Evolutionary conservation across 2,797 vertebrate genomes (phyloP).

Genomic region (Remorina albescens): DNA sequence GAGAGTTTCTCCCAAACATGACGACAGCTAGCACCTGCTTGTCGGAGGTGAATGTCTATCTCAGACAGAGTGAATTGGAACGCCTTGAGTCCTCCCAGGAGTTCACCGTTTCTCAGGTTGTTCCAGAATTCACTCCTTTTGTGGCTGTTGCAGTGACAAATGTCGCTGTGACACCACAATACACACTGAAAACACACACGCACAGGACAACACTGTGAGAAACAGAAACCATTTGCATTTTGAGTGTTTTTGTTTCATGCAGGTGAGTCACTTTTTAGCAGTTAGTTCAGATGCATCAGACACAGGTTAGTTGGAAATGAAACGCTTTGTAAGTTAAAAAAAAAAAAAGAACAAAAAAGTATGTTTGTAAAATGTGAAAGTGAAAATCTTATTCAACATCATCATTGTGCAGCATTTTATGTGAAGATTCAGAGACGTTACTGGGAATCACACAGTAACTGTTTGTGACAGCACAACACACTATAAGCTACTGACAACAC

Average conservation of each 20-base stretch:
- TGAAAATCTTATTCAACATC: background rate
- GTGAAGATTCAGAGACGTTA: background rate
- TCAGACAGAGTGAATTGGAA: slow-evolving; percentile 87
- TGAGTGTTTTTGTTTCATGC: too few relatives aligned
- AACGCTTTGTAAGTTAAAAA: background rate
- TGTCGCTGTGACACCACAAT: slow-evolving; percentile 74
- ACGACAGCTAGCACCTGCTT: slow-evolving; percentile 76
- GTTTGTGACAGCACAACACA: background rate
- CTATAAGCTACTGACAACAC: too few relatives aligned
- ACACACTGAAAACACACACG: slow-evolving; percentile 80
- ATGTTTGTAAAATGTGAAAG: too few relatives aligned
- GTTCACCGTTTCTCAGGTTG: slow-evolving; percentile 61
- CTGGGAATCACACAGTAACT: background rate
- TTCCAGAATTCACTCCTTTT: slow-evolving; percentile 90
- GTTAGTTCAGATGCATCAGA: background rate
- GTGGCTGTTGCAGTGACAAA: slow-evolving; percentile 92
- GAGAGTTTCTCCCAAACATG: background rate
- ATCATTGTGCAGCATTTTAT: background rate
- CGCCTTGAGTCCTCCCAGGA: slow-evolving; percentile 82
- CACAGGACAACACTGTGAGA: background rate
- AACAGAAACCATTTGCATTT: background rate
- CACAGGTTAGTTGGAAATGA: background rate
- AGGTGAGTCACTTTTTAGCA: background rate
- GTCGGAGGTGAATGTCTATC: slow-evolving; percentile 84
- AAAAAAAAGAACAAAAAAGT: too few relatives aligned